A percentile compares a stretch with the other conserved stretches of the same genome.
These are phyloP conservation scores for Iselma pallidipennis DNA, from an alignment of 2,888 invertebrate genomes.

Conservation along the genomic window DNA sequence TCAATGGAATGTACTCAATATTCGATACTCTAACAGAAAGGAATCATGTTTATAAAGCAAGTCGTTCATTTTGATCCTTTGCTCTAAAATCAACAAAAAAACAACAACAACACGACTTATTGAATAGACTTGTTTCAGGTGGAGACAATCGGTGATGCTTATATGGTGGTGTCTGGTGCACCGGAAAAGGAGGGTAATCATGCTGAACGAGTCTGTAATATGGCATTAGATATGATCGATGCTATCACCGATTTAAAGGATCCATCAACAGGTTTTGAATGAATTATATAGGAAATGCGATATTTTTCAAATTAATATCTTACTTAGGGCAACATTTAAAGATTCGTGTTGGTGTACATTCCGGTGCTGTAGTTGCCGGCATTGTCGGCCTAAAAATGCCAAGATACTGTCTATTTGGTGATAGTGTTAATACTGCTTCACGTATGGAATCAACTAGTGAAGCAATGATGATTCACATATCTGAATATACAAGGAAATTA, in stretches of 20 bases:
- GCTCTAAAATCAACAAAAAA: slow-evolving; percentile 20
- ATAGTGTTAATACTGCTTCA: slow-evolving; percentile 89
- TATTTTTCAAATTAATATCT: not conserved
- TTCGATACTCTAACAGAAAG: slow-evolving; percentile 93
- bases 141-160: slow-evolving; percentile 97
- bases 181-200: slow-evolving; percentile 89
- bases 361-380: slow-evolving; percentile 90
- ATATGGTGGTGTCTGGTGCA: slow-evolving; percentile 97
- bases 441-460: slow-evolving; percentile 92
- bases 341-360: slow-evolving; percentile 86
- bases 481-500: slow-evolving; percentile 81
- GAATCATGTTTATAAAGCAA: slow-evolving; percentile 93
- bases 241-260: slow-evolving; percentile 90
- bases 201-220: slow-evolving; percentile 89
- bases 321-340: slow-evolving; percentile 74
- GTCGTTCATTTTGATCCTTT: slow-evolving; percentile 25
- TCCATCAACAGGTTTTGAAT: slow-evolving; percentile 77
- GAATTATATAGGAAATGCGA: not conserved
- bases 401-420: slow-evolving; percentile 83
- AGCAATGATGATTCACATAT: slow-evolving; percentile 94
- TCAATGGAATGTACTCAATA: slow-evolving; percentile 97
- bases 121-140: no score
- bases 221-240: slow-evolving; percentile 96
- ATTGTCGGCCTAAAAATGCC: slow-evolving; percentile 96
- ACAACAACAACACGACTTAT: no score